Conservation (phyloP, 2,888 invertebrate species). For the Lycocerus yunnanus region DNA sequence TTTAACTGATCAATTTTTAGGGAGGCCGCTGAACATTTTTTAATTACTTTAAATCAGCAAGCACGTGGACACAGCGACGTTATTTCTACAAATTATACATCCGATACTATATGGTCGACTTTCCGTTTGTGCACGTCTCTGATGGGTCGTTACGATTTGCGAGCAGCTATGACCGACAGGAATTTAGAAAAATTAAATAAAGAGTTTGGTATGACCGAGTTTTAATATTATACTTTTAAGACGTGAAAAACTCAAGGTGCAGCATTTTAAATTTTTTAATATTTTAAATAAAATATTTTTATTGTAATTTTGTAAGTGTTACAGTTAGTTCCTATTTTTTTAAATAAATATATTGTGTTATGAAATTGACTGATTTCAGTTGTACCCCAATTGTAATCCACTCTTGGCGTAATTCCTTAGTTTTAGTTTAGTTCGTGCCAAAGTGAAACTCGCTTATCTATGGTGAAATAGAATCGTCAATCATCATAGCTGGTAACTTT, state of each 20-base stretch:
- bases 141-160: slow-evolving; percentile 71
- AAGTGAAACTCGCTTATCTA: too few species aligned
- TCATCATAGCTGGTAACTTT: too few species aligned
- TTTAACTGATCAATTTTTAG: slow-evolving; percentile 54
- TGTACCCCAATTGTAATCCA: neutral
- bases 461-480: too few species aligned
- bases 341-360: neutral
- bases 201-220: slow-evolving; percentile 51
- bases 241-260: neutral
- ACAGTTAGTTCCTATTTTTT: neutral
- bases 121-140: slow-evolving; percentile 85
- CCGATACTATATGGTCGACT: slow-evolving; percentile 93
- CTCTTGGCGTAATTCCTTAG: too few species aligned
- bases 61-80: slow-evolving; percentile 64
- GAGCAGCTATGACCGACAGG: slow-evolving; percentile 64
- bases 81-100: slow-evolving; percentile 63
- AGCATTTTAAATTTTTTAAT: neutral
- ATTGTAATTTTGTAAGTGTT: neutral
- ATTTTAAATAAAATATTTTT: neutral
- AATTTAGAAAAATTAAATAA: slow-evolving; percentile 67
- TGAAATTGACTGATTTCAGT: neutral
- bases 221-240: neutral
- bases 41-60: slow-evolving; percentile 92
- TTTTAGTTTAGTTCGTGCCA: too few species aligned
- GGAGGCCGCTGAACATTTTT: slow-evolving; percentile 94